These are phyloP conservation scores for Synanthedon myopaeformis DNA, from an alignment of 2,888 invertebrate genomes.

Conservation along the genomic window DNA sequence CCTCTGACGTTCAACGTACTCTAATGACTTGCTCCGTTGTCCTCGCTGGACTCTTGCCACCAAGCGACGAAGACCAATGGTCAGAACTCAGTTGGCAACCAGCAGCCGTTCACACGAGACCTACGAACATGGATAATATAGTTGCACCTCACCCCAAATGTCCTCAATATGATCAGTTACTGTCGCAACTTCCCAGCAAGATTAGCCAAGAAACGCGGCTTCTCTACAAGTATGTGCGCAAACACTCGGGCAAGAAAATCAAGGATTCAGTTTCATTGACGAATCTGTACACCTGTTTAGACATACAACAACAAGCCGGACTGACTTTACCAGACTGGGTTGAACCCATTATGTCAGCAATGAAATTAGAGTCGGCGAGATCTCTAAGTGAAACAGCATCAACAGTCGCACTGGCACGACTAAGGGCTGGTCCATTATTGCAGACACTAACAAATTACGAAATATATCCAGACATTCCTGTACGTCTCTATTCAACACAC, in stretches of 20 bases:
- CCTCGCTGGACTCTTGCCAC: conserved; percentile 8
- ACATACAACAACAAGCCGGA: conserved; percentile 6
- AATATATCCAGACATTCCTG: neutral
- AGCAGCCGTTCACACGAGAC: conserved; percentile 2
- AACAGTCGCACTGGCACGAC: conserved; percentile 2
- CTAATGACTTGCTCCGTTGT: conserved; percentile 8
- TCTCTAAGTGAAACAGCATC: neutral
- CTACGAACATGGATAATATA: conserved; percentile 1
- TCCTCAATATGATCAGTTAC: conserved; percentile 1
- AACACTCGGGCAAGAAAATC: conserved; percentile 4
- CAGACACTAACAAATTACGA: conserved; percentile 1
- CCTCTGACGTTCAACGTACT: conserved; percentile 5
- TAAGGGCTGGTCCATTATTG: conserved; percentile 7
- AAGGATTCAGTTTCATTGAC: neutral
- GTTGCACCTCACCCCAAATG: conserved; percentile 3
- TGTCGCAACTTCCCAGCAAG: neutral
- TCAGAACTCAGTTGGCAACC: conserved; percentile 8
- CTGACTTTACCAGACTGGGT: conserved; percentile 8
- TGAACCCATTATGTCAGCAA: neutral
- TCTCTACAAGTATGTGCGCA: conserved; percentile 3
- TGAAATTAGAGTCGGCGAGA: conserved; percentile 3
- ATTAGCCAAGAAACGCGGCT: neutral
- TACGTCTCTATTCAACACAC: conserved; percentile 9
- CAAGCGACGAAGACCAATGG: conserved; percentile 4
- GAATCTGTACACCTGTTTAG: conserved; percentile 6